phyloP scores from a whole-genome alignment of 2,797 vertebrate species.

The Hydrophis major region DNA sequence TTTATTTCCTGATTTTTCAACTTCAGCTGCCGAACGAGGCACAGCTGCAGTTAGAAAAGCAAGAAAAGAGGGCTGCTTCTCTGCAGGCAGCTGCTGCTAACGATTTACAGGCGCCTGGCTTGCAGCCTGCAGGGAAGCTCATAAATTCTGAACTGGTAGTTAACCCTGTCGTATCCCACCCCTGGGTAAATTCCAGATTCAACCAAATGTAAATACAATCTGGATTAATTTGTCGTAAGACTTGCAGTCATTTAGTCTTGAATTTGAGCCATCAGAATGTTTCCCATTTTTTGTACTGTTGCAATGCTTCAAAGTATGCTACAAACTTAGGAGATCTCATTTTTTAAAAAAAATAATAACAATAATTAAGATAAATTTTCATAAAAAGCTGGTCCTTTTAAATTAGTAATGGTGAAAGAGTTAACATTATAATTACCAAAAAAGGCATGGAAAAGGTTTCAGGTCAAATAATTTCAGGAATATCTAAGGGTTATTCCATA shows the following conservation, averaged over 20 bases:
- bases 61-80: too few relatives aligned
- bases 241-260: background rate
- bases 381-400: background rate
- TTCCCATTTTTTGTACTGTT: background rate
- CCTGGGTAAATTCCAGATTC: background rate
- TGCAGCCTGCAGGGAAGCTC: too few relatives aligned
- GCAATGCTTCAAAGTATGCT: background rate
- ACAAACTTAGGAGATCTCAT: background rate
- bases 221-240: background rate
- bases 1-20: too few relatives aligned
- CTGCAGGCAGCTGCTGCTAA: too few relatives aligned
- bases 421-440: background rate
- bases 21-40: too few relatives aligned
- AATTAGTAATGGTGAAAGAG: background rate
- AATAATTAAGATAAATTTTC: background rate
- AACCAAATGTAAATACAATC: constrained; percentile 5
- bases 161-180: too few relatives aligned
- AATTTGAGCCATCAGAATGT: constrained; percentile 13
- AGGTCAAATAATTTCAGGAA: background rate
- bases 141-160: too few relatives aligned
- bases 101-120: too few relatives aligned
- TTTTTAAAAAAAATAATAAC: background rate
- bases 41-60: too few relatives aligned
- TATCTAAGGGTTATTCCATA: background rate
- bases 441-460: background rate